Base-by-base conservation (phyloP, 2,113 vertebrate genomes). In the Merops nubicus region DNA sequence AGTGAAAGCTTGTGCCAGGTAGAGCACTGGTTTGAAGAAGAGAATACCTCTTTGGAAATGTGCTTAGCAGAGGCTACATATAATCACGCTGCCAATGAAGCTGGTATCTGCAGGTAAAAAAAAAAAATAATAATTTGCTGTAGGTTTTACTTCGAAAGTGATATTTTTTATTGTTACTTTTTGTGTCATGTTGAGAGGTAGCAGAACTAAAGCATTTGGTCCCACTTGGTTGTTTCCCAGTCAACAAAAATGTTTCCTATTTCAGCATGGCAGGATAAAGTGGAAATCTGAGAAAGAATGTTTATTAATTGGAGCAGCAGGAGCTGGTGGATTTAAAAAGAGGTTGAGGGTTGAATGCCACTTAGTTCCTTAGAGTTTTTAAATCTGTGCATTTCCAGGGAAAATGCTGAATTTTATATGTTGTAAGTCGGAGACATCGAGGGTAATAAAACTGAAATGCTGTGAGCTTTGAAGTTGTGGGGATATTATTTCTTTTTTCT, bases 281-380 rank as follows among this genome's bases (percentile, higher is more conserved):
- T 91, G 25, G 78, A 85, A 95, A 77, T 88, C 70, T 88, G 81
- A 85, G 89, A 59, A 81, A 73, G 67, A 89, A 59, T 36, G 59
- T 91, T 91, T 94, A 68, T 95, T 93, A 88, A 47, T 89, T 83
- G 70, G 88, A 85, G 48, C 59, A 74, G 57, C 87, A 73, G 51
- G 50, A 86, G 36, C 62, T 62, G 40, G 21, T 79, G 40, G 53
- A 47, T 36, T 91, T 93, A 64, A 87, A 88, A 81, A 76, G 6
- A 83, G 36, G 25, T 53, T 91, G 69, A 77, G 36, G 5, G 34
- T 62, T 43, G 29, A 67, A 83, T 76, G 36, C 12, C 33, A 79
- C 28, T 63, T 91, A 70, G 29, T 48, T 88, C 34, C 70, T 83
- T 88, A 15, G 54, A 85, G 69, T 56, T 72, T 91, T 67, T 8